These are phyloP conservation scores for Chamaea fasciata DNA, from an alignment of 2,113 vertebrate species.

Conservation along the genomic window DNA sequence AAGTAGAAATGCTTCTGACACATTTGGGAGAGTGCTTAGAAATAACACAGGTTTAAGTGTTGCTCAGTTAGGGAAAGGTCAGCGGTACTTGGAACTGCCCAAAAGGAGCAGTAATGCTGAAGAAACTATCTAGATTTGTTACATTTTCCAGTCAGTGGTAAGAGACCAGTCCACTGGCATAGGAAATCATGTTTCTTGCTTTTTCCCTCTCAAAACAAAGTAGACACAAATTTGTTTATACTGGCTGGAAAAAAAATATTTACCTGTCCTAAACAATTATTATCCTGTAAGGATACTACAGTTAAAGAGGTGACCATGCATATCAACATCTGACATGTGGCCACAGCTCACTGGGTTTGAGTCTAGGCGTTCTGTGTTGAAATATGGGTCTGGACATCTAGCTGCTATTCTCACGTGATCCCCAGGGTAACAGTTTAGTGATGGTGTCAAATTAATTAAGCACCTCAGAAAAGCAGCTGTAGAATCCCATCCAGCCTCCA, in stretches of 20 bases:
- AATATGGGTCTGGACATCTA: conserved; percentile 33
- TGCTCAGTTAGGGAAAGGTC: conserved; percentile 40
- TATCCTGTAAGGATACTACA: background rate
- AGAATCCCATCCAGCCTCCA: background rate
- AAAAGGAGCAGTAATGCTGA: background rate
- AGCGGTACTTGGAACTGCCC: background rate
- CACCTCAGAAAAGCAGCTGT: background rate
- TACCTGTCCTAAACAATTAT: conserved; percentile 33
- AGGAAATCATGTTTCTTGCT: background rate
- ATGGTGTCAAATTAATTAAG: conserved; percentile 40
- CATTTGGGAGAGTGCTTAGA: conserved; percentile 10
- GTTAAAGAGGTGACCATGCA: background rate
- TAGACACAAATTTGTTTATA: conserved; percentile 32
- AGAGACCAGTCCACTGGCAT: background rate
- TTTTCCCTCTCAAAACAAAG: background rate
- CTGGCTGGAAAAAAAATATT: conserved; percentile 8
- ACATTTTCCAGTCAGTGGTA: background rate
- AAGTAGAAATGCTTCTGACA: conserved; percentile 22
- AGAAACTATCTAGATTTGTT: background rate
- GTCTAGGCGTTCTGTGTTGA: background rate
- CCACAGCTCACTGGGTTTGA: conserved; percentile 1
- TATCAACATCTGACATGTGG: conserved; percentile 21
- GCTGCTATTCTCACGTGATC: background rate
- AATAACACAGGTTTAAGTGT: conserved; percentile 15
- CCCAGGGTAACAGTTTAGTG: background rate